Base-by-base conservation (phyloP, 2,888 invertebrate species). In the Acronicta aceris region DNA sequence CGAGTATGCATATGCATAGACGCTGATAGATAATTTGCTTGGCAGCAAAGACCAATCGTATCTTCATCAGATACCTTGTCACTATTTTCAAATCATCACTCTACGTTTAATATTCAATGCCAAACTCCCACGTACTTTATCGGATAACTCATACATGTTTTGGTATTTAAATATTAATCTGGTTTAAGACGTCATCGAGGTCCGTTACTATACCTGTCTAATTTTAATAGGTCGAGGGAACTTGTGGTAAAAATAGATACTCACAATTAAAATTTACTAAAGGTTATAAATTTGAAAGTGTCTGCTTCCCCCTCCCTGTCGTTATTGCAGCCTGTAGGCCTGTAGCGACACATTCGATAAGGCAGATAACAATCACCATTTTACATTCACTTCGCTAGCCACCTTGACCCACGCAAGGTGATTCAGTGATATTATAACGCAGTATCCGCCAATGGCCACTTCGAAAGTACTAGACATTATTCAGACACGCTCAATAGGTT, bases 371-470 rank as follows among this genome's bases (percentile, higher is more conserved):
- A 86, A 86, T 88, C 85, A 73, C 76, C 79, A 86, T 87, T 88
- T 87, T 90, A 91, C 94, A 92, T 93, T 94, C 93, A 92, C 92
- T 92, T 88, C 81, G 80, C 77, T 60, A 82, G 83, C 83, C 82
- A 87, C 92, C 93, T 94, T 93, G 93, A 91, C 91, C 92, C 89
- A 90, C 86, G 89, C 94, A 90, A 93, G 91, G 93, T 91, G 90
- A 91, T 89, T 91, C 88, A 90, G 90, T 92, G 88, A 89, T 91
- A 91, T 91, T 90, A 89, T 88, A 89, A 86, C 81, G 82, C 75
- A 81, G 81, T 88, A 88, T 87, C 89, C 83, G 81, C 92, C 92
- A 92, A 91, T 91, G 88, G 89, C 88, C 81, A 85, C 82, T 82
- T 87, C 82, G 92, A 93, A 92, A 92, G 92, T 90, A 82, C 85